Evolutionary conservation across 37 sponge, comb jelly and placozoan species (phyloP).

Genomic region (Mnemiopsis leidyi): DNA sequence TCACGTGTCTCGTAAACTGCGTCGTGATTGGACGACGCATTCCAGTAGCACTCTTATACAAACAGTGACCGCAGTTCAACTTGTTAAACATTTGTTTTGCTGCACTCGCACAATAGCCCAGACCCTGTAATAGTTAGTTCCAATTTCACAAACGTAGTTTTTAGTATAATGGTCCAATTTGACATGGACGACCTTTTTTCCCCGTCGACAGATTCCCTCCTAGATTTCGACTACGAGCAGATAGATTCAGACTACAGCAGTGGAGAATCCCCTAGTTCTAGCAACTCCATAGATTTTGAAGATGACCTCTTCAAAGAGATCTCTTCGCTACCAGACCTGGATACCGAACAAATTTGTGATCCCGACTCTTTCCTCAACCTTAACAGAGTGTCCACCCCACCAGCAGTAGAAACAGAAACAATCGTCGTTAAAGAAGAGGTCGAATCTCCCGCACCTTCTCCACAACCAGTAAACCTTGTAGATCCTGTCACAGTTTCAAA

Average conservation of each 20-base stretch:
- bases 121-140: not conserved
- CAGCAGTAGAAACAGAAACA: not conserved
- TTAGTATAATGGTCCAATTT: conserved; percentile 20
- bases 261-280: not conserved
- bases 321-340: not conserved
- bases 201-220: not conserved
- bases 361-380: conserved; percentile 10
- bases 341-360: not conserved
- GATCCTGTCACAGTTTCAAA: not conserved
- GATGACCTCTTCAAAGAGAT: conserved; percentile 29
- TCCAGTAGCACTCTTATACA: conserved; percentile 2
- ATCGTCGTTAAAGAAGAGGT: not conserved
- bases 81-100: conserved; percentile 53
- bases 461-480: not conserved
- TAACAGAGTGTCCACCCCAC: not conserved
- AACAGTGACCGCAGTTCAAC: conserved; percentile 32
- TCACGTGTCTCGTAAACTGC: not conserved
- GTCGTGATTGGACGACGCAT: not conserved
- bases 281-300: not conserved
- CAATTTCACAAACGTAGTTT: not conserved
- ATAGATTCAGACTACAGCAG: conserved; percentile 34
- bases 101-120: conserved; percentile 1
- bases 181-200: conserved; percentile 25
- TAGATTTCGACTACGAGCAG: conserved; percentile 34
- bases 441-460: not conserved